Evolutionary conservation across 2,888 invertebrate genomes (phyloP).

Genomic region (Acrobasis repandana): DNA sequence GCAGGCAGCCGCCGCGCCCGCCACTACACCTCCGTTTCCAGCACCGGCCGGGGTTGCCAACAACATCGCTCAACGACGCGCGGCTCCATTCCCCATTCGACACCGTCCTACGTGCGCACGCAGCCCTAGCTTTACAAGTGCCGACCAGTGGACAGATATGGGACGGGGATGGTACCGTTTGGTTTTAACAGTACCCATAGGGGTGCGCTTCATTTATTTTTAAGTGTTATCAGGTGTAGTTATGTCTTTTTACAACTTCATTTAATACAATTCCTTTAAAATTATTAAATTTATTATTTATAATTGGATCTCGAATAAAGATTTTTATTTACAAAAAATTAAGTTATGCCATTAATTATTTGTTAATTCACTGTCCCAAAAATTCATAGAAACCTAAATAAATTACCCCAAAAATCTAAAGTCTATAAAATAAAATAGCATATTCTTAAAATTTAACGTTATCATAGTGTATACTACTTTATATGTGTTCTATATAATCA

Average conservation of each 20-base stretch:
- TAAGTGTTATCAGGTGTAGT: too few relatives aligned
- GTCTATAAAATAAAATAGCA: not conserved
- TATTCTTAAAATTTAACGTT: too few relatives aligned
- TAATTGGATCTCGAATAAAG: too few relatives aligned
- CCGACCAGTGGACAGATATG: conserved; percentile 42
- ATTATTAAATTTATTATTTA: too few relatives aligned
- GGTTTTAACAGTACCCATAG: not conserved
- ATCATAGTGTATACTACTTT: not conserved
- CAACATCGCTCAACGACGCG: conserved; percentile 80
- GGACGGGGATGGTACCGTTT: conserved; percentile 28
- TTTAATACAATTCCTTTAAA: too few relatives aligned
- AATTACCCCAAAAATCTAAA: not conserved
- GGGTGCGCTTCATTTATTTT: too few relatives aligned
- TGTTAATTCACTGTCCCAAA: too few relatives aligned
- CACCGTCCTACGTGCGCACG: conserved; percentile 73
- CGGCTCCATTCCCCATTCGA: conserved; percentile 76
- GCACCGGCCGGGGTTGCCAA: conserved; percentile 79
- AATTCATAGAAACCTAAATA: not conserved
- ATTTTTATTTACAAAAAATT: too few relatives aligned
- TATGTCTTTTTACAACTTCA: too few relatives aligned
- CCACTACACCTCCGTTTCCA: conserved; percentile 83
- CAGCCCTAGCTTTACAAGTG: conserved; percentile 69
- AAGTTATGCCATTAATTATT: too few relatives aligned
- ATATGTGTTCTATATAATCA: not conserved
- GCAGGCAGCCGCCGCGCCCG: conserved; percentile 77